Conservation (phyloP, 2,113 vertebrate genomes). For the Orientallactaga bullata region DNA sequence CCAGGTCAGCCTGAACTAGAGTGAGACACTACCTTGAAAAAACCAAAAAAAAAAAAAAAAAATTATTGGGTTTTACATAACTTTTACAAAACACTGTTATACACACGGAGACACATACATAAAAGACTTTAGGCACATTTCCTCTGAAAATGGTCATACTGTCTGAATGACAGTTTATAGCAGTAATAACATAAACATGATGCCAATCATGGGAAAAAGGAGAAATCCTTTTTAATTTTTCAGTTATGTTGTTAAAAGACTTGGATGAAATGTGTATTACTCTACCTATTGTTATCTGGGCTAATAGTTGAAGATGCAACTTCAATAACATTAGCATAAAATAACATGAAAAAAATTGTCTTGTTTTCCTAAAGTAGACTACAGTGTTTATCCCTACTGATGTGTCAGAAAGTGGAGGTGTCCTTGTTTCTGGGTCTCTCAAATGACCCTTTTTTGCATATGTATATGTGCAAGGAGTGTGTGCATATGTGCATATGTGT, state of each 20-base stretch:
- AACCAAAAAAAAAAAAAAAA: too few relatives aligned
- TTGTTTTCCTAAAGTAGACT: accelerated
- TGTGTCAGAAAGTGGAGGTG: background rate
- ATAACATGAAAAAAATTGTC: background rate
- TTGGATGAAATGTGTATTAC: background rate
- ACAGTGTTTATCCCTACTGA: background rate
- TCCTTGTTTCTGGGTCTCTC: background rate
- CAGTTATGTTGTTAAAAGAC: background rate
- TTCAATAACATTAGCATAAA: background rate
- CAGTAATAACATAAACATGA: background rate
- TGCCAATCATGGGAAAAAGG: background rate
- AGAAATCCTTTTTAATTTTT: background rate
- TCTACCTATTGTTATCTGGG: background rate
- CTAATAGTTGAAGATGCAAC: background rate
- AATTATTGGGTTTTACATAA: background rate
- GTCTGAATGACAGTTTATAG: background rate
- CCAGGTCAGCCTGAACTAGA: too few relatives aligned
- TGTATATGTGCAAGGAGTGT: too few relatives aligned
- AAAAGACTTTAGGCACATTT: background rate
- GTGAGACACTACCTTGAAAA: too few relatives aligned
- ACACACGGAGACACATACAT: background rate
- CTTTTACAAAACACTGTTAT: background rate
- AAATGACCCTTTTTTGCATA: too few relatives aligned
- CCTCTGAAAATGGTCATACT: background rate
- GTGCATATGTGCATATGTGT: too few relatives aligned